phyloP scores from a whole-genome alignment of 2,888 invertebrate genomes.

The Leptothorax acervorum region DNA sequence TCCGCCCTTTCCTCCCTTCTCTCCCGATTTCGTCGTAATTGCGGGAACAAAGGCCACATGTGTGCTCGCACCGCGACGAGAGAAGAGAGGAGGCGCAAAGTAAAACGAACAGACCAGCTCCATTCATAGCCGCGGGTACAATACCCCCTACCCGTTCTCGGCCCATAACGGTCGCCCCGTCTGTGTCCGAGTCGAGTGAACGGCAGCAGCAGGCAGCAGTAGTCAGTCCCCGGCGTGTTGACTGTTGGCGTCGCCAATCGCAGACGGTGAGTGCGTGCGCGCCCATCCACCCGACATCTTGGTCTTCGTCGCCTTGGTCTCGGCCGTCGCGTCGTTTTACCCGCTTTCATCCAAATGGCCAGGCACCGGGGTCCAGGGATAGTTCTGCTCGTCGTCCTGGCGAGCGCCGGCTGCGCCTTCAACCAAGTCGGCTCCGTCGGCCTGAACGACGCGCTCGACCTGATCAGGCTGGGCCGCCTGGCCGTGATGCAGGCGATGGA shows the following conservation, averaged over 20 bases:
- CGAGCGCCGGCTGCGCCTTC: not conserved
- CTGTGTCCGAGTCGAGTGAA: not conserved
- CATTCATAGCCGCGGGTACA: conserved; percentile 15
- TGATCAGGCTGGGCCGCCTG: conserved; percentile 78
- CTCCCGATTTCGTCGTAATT: not conserved
- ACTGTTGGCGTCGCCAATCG: conserved; percentile 12
- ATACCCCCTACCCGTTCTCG: conserved; percentile 15
- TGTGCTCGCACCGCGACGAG: not conserved
- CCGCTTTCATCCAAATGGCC: conserved; percentile 1
- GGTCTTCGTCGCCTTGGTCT: not conserved
- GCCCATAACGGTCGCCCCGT: conserved; percentile 16
- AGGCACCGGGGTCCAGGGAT: not conserved
- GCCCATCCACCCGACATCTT: not conserved
- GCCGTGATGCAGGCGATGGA: conserved; percentile 74
- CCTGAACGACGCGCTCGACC: conserved; percentile 76
- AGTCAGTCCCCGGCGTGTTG: conserved; percentile 8
- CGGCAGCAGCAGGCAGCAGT: not conserved
- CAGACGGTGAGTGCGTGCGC: not conserved
- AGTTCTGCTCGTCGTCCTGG: not conserved
- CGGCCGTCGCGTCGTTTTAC: too few relatives aligned
- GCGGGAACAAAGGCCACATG: not conserved
- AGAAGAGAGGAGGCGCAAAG: not conserved
- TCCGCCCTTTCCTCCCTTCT: not conserved
- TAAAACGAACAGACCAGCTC: conserved; percentile 16
- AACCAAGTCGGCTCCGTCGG: conserved; percentile 49